Evolutionary conservation across 2,113 vertebrate genomes (phyloP).

Genomic region (Saimiri boliviensis): DNA sequence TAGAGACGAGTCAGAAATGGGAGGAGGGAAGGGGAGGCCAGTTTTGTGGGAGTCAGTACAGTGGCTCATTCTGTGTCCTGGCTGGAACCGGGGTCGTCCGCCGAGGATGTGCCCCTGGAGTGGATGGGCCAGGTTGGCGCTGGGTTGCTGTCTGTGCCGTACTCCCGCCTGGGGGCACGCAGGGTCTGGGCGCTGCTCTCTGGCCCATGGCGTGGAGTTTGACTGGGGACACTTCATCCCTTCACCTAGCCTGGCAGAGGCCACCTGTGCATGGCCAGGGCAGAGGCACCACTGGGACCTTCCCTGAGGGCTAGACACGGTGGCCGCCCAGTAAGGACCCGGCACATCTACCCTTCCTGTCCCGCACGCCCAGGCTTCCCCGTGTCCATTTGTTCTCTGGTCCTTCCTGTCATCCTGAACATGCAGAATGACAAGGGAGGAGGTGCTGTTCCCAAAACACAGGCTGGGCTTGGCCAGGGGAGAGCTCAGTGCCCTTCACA

Average conservation of each 20-base stretch:
- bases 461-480: not conserved
- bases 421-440: not conserved
- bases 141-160: not conserved
- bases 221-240: not conserved
- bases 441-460: no score
- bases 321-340: not conserved
- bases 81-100: accelerated
- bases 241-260: not conserved
- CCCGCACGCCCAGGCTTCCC: not conserved
- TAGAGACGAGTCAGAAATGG: not conserved
- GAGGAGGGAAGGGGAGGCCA: not conserved
- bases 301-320: accelerated
- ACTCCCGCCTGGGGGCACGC: not conserved
- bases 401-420: not conserved
- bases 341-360: not conserved
- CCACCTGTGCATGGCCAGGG: not conserved
- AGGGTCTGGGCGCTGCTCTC: not conserved
- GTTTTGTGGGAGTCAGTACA: not conserved
- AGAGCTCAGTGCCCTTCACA: not conserved
- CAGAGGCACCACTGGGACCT: not conserved
- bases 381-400: no score
- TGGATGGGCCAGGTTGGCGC: no score
- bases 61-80: not conserved
- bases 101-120: no score
- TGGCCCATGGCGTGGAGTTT: not conserved